phyloP scores from a whole-genome alignment of 2,113 vertebrate genomes.

The Lophotis ruficrista region DNA sequence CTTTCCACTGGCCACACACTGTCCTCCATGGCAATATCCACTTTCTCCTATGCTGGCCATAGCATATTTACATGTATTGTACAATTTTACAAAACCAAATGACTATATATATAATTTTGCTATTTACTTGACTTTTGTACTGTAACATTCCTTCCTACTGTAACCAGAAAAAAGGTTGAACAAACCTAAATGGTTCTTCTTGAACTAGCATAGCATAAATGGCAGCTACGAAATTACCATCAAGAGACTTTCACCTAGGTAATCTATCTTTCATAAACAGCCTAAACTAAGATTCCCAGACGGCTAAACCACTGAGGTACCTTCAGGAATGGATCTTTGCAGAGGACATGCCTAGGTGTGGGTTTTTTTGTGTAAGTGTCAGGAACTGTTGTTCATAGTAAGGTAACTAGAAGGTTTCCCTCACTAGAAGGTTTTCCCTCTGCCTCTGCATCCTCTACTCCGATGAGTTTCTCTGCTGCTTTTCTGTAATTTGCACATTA shows the following conservation, averaged over 20 bases:
- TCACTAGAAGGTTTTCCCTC: not conserved
- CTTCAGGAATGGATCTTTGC: not conserved
- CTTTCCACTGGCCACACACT: not conserved
- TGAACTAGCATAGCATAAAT: not conserved
- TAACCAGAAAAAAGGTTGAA: not conserved
- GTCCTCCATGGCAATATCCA: not conserved
- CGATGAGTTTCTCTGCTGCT: not conserved
- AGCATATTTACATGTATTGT: not conserved
- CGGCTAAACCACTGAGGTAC: not conserved
- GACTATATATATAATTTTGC: not conserved
- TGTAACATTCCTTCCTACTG: not conserved
- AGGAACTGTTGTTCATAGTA: not conserved
- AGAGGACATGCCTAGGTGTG: not conserved
- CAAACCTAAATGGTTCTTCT: not conserved
- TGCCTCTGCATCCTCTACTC: not conserved
- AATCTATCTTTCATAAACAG: not conserved
- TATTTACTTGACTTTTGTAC: not conserved
- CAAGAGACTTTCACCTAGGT: rapidly evolving
- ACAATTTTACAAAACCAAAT: not conserved
- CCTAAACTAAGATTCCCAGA: not conserved
- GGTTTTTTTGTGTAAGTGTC: not conserved
- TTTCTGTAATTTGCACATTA: not conserved
- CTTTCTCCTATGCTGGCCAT: not conserved
- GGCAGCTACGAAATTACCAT: not conserved
- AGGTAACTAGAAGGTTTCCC: not conserved